Conservation (phyloP, 2,797 vertebrate genomes). For the Muraenolepis orangiensis region DNA sequence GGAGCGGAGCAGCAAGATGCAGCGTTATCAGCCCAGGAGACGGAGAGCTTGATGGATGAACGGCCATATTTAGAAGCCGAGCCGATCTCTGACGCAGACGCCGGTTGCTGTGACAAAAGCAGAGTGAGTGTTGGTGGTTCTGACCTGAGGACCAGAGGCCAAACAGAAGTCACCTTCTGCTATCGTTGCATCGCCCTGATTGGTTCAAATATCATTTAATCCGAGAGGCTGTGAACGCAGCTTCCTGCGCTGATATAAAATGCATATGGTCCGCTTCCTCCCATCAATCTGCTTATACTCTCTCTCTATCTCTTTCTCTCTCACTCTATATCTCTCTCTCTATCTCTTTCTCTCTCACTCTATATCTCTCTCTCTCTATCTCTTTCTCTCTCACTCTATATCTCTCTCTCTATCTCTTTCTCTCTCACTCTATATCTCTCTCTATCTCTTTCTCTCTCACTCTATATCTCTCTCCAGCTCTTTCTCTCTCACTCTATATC, state of each 20-base stretch:
- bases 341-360: background rate
- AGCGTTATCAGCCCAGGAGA: background rate
- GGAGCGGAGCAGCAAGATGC: background rate
- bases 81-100: background rate
- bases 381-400: background rate
- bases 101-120: background rate
- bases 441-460: background rate
- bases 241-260: slow-evolving; percentile 1
- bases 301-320: background rate
- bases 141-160: background rate
- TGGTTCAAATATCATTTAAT: background rate
- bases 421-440: background rate
- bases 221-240: background rate
- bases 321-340: background rate
- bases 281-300: background rate
- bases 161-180: background rate
- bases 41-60: background rate
- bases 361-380: background rate
- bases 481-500: background rate
- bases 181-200: background rate
- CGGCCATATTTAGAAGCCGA: background rate
- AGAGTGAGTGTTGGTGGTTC: background rate
- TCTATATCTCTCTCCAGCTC: no score
- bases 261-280: background rate
- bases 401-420: background rate